Evolutionary conservation across 2,797 vertebrate species (phyloP), one percentile per base, ranked within the genome.

Genomic region (Coregonus sp.): DNA sequence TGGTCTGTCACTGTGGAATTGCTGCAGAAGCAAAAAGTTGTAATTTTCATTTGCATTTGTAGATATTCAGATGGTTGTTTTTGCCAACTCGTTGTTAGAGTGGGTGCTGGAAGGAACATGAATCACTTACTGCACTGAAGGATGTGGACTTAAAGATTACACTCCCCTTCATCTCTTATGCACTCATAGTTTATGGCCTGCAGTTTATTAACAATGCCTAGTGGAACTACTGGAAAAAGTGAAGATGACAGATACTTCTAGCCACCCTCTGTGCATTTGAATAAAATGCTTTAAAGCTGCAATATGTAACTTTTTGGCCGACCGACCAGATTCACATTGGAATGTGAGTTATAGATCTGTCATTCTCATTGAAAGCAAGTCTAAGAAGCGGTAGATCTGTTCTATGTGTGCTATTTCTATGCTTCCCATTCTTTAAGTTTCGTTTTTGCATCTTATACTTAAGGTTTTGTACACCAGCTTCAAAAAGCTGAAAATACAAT

Each of bases 11-110:
- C 56, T n/a, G 70, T 66, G 74, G 80, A 85, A 73, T 80, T 82
- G 78, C 65, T 82, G 79, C 31, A 59, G 15, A 51, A 1, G 9
- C 70, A 80, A 77, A 80, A 77, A 75, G 78, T 76, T 79, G 87
- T 72, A 82, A 74, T 81, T 85, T 82, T 67, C 78, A 78, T 87
- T 89, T 87, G 81, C 81, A 86, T 85, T 78, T 78, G 78, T 73
- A 80, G 81, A 81, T 79, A 83, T 86, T 85, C 66, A 69, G 81
- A 87, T 67, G 74, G 75, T 33, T 75, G 40, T 75, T 59, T 59
- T 56, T 31, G 80, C 76, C 73, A 80, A 72, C 74, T 50, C 72
- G 70, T 78, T 70, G 61, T 40, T 75, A 81, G 80, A 65, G 77
- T 61, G 78, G 68, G 65, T 67, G 0, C 73, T 6, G 33, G 47